Evolutionary conservation across 1,140 invertebrate genomes (phyloP).

Genomic region (Stenopsyche tienmushanensis): DNA sequence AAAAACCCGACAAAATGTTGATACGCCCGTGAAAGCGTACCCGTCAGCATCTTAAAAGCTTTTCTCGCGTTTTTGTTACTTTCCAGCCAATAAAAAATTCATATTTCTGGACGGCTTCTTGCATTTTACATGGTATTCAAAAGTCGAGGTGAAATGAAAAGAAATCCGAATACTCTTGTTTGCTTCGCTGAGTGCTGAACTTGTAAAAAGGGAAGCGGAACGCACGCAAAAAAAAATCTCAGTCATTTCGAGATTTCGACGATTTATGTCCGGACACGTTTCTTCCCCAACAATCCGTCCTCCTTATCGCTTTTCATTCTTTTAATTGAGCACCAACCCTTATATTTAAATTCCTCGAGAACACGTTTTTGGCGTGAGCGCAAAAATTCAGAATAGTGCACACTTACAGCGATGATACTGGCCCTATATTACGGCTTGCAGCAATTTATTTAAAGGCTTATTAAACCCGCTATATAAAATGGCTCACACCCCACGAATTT

Average conservation of each 20-base stretch:
- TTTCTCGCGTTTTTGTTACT: no score
- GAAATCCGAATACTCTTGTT: neutral
- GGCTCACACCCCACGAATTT: neutral
- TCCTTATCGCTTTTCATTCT: no score
- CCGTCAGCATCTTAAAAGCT: no score
- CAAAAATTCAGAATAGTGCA: no score
- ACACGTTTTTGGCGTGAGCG: no score
- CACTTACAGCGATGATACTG: no score
- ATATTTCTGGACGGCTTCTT: neutral
- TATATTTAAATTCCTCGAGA: no score
- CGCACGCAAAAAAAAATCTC: neutral
- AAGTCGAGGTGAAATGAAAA: neutral
- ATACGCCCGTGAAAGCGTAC: no score
- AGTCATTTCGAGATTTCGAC: neutral
- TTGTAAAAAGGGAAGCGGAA: no score
- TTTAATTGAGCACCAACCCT: no score
- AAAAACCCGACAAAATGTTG: no score
- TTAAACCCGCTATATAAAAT: constrained; percentile 10
- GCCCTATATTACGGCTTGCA: neutral
- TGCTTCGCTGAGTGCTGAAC: neutral
- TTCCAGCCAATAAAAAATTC: neutral
- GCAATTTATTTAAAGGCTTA: constrained; percentile 28
- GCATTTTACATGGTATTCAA: neutral
- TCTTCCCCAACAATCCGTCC: no score
- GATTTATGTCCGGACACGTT: neutral